phyloP scores from a whole-genome alignment of 2,797 vertebrate genomes.

The Gymnothorax reevesii region DNA sequence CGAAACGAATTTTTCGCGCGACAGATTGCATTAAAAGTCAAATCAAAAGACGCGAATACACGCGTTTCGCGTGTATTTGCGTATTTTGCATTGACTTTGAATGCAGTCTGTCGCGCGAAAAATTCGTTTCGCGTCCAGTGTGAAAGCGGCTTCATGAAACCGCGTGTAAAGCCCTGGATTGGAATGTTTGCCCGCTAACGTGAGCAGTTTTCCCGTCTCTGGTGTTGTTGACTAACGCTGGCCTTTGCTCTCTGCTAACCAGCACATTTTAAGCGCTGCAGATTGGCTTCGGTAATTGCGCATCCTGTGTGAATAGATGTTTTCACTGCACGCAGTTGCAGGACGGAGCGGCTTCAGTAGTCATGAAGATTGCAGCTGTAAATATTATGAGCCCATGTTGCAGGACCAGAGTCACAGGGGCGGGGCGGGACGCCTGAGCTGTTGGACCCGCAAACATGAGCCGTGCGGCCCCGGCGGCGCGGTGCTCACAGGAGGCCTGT shows the following conservation, averaged over 20 bases:
- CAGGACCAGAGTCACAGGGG: not conserved
- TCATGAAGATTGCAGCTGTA: not conserved
- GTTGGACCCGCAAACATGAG: constrained; percentile 1
- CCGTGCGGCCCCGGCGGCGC: too few relatives aligned
- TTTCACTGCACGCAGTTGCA: not conserved
- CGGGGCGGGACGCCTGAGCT: constrained; percentile 7
- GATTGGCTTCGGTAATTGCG: not conserved
- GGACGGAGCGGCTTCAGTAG: not conserved
- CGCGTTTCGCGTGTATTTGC: too few relatives aligned
- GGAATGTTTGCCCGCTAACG: not conserved
- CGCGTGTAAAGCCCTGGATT: too few relatives aligned
- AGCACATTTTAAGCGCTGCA: not conserved
- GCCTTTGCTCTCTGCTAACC: not conserved
- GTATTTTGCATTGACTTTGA: too few relatives aligned
- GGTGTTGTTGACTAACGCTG: not conserved
- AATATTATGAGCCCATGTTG: not conserved
- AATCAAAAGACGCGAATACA: too few relatives aligned
- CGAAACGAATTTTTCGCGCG: too few relatives aligned
- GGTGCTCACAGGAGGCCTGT: too few relatives aligned
- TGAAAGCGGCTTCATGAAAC: not conserved
- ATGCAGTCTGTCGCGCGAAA: too few relatives aligned
- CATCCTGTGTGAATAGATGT: not conserved
- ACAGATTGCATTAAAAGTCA: too few relatives aligned
- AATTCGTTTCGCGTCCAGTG: too few relatives aligned
- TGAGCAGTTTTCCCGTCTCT: not conserved